phyloP scores from a whole-genome alignment of 2,797 vertebrate species.

The Neomorphus geoffroyi region DNA sequence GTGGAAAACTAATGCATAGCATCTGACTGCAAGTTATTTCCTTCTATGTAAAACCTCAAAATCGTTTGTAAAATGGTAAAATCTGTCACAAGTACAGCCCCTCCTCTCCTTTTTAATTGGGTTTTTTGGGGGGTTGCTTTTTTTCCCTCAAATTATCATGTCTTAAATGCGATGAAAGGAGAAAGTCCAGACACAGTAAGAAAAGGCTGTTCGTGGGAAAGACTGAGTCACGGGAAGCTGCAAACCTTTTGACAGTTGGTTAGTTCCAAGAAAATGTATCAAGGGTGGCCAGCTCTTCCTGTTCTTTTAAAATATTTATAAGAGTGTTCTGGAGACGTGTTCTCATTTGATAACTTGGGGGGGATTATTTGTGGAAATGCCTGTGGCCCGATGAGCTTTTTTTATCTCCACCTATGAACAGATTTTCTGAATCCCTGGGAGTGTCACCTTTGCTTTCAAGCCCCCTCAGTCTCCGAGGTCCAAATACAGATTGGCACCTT shows the following conservation, averaged over 20 bases:
- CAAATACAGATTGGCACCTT: neutral
- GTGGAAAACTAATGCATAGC: neutral
- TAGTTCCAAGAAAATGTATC: neutral
- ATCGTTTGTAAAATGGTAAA: too few relatives aligned
- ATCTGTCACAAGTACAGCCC: neutral
- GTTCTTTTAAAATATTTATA: slow-evolving; percentile 27
- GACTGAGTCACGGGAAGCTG: neutral
- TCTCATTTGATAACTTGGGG: neutral
- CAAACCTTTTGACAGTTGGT: neutral
- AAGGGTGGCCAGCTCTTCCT: neutral
- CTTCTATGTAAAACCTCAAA: neutral
- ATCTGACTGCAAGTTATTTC: neutral
- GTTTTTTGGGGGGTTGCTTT: neutral
- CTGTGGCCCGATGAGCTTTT: neutral
- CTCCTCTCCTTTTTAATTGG: neutral
- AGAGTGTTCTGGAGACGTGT: neutral
- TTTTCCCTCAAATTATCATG: accelerated
- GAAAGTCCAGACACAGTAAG: neutral
- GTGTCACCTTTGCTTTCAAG: neutral
- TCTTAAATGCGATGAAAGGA: neutral
- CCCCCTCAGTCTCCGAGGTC: neutral
- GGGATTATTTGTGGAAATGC: neutral
- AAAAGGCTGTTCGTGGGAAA: neutral
- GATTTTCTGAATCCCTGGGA: neutral
- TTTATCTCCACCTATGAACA: neutral